Percentiles rank a stretch among this genome's conserved stretches.
Evolutionary conservation across 2,113 vertebrate genomes (phyloP).

Genomic region (Loxodonta africana): DNA sequence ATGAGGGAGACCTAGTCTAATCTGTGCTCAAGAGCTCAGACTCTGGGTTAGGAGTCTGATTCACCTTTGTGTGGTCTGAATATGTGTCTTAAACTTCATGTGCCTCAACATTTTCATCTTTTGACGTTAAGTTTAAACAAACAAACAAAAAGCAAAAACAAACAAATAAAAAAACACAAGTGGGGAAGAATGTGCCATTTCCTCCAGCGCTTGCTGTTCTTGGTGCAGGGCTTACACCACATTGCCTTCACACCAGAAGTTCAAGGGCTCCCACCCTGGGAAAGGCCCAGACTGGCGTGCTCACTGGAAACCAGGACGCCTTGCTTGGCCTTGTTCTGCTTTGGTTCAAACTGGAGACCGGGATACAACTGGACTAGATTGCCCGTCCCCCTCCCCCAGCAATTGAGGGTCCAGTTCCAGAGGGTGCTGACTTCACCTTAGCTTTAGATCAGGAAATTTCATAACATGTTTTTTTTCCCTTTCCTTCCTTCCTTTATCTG

Average conservation of each 20-base stretch:
- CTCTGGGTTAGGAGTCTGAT: too few species aligned
- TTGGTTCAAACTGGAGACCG: not conserved
- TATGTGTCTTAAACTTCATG: too few species aligned
- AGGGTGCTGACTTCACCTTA: not conserved
- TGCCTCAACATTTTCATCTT: too few species aligned
- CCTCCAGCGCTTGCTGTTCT: not conserved
- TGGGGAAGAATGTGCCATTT: not conserved
- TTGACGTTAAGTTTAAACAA: too few species aligned
- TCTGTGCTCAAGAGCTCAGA: too few species aligned
- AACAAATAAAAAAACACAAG: too few species aligned
- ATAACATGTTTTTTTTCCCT: not conserved
- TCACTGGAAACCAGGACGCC: accelerated
- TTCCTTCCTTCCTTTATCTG: not conserved
- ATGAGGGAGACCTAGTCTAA: too few species aligned
- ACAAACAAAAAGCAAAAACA: too few species aligned
- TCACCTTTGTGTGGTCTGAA: too few species aligned
- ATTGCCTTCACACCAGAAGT: not conserved
- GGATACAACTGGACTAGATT: not conserved
- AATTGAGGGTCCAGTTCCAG: not conserved
- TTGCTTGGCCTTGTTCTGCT: not conserved
- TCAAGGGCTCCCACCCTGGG: not conserved
- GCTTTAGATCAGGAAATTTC: not conserved
- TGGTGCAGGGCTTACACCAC: not conserved
- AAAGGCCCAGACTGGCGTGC: not conserved
- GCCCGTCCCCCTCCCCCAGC: not conserved